Percentiles rank a stretch among this genome's conserved stretches.
These are phyloP conservation scores for Bucorvus abyssinicus DNA, from an alignment of 2,797 vertebrate genomes.

Conservation along the genomic window DNA sequence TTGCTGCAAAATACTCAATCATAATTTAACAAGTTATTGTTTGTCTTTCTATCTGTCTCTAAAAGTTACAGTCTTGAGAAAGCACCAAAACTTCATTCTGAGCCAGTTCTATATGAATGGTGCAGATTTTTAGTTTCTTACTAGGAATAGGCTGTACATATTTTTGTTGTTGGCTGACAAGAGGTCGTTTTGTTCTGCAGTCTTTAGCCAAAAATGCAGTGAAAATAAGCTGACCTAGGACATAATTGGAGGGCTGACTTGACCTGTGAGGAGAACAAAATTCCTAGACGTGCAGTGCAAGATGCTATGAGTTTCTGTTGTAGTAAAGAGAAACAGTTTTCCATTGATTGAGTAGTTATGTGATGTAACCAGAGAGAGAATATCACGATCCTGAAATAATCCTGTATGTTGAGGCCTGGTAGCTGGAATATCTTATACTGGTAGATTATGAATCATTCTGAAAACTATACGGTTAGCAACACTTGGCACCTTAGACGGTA, in stretches of 20 bases:
- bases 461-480: not conserved
- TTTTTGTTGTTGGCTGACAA: not conserved
- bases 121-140: not conserved
- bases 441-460: not conserved
- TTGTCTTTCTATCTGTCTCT: not conserved
- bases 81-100: not conserved
- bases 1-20: not conserved
- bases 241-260: not conserved
- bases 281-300: not conserved
- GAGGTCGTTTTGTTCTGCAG: not conserved
- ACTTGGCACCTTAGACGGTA: not conserved
- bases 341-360: not conserved
- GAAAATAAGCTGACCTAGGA: not conserved
- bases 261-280: not conserved
- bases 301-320: not conserved
- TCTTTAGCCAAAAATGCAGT: not conserved
- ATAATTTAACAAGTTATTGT: not conserved
- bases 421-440: not conserved
- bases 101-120: not conserved
- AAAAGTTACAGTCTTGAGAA: not conserved
- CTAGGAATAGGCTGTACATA: not conserved
- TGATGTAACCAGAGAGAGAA: not conserved
- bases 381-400: not conserved
- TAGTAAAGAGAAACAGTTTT: not conserved
- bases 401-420: not conserved